These are phyloP conservation scores for Anguilla megastoma DNA, from an alignment of 2,797 vertebrate species.

Conservation along the genomic window DNA sequence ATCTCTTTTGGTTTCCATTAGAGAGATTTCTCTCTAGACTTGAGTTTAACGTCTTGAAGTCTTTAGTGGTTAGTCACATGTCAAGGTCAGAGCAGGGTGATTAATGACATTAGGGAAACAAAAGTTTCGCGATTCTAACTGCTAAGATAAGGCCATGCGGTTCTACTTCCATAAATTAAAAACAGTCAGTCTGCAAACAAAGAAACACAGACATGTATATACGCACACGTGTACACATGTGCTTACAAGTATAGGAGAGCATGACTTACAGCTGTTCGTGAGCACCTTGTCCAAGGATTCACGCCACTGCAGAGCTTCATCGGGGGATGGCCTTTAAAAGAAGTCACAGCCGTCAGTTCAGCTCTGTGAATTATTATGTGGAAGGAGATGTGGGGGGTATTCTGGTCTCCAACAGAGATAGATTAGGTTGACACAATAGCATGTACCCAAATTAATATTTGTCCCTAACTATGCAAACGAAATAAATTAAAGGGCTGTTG, in stretches of 20 bases:
- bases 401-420: neutral
- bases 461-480: neutral
- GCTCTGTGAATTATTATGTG: neutral
- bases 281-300: constrained; percentile 91
- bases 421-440: neutral
- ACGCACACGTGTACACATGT: neutral
- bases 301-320: constrained; percentile 86
- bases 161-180: neutral
- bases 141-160: neutral
- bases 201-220: neutral
- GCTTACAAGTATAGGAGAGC: neutral
- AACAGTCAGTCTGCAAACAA: neutral
- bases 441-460: neutral
- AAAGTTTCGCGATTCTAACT: neutral
- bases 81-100: constrained; percentile 6
- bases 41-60: neutral
- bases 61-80: constrained; percentile 15
- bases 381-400: neutral
- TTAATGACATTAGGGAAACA: neutral
- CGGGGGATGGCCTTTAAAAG: constrained; percentile 73
- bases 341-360: neutral
- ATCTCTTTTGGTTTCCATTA: neutral
- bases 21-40: neutral
- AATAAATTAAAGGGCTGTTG: neutral
- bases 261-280: constrained; percentile 85